Evolutionary conservation across 2,113 vertebrate species (phyloP).

Genomic region (Australoheros scitulus): DNA sequence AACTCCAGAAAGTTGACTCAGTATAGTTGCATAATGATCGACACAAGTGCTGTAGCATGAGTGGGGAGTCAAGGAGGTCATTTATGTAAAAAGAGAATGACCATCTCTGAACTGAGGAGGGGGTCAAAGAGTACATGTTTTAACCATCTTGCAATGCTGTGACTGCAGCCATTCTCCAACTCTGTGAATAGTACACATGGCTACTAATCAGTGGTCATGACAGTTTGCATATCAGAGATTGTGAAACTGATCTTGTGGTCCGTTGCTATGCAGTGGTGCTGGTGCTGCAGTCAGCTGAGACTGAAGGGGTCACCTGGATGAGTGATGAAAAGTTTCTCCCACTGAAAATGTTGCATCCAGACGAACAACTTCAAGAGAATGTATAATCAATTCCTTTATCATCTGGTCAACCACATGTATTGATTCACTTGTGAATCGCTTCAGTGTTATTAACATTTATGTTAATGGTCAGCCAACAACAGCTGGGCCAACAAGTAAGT

Average conservation of each 20-base stretch:
- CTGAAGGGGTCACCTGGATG: background rate
- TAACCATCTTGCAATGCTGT: background rate
- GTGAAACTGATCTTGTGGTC: no score
- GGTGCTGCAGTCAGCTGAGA: no score
- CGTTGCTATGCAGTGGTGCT: no score
- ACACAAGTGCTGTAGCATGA: background rate
- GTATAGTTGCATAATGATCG: background rate
- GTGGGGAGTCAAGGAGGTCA: background rate
- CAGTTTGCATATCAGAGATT: background rate
- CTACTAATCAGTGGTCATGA: background rate
- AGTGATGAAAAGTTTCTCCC: background rate
- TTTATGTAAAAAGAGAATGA: background rate
- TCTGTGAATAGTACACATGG: background rate
- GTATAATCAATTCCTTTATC: background rate
- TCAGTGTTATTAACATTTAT: constrained; percentile 6
- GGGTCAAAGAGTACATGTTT: background rate
- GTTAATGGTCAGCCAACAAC: background rate
- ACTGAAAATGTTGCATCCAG: background rate
- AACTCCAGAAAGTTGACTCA: background rate
- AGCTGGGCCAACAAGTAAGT: background rate
- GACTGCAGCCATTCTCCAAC: background rate
- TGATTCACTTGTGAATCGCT: background rate
- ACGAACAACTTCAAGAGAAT: background rate
- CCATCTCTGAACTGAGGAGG: no score
- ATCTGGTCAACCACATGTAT: background rate